Evolutionary conservation across 2,888 invertebrate species (phyloP), one percentile per base, ranked within the genome.

Genomic region (Nomada hirtipes): DNA sequence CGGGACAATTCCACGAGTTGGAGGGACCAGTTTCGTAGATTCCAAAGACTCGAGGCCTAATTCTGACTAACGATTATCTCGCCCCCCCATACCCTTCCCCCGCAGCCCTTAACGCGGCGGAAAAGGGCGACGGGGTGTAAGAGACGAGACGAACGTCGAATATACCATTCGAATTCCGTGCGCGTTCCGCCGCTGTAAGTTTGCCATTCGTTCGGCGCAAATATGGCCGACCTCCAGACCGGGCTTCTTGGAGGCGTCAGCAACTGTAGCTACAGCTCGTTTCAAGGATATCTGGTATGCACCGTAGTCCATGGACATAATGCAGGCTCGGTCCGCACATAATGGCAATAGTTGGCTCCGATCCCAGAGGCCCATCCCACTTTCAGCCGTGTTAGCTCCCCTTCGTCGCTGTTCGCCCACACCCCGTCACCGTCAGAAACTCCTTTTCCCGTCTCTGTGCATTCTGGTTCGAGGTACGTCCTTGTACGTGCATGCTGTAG

Each of bases 281-380:
- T 86, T 90, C 83, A 86, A 88, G 88, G 87, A 83, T 89, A 89
- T 90, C 88, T 85, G 84, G 86, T 86, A 90, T 90, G 87, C 86
- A 72, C 78, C 79, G 77, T 85, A 81, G 87, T 82, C 79, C 67
- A 69, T 77, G 86, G 81, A 84, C 86, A 90, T 90, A 90, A 90
- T 89, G 86, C 86, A 78, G 87, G 74, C 78, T 86, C 72, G 86
- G 83, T 64, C 86, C 87, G 86, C 83, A 84, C 87, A 88, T 91
- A 91, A 91, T 90, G 85, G 84, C 85, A 85, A 91, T 89, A 88
- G 89, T 91, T 91, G 91, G 91, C 91, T 79, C 65, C 69, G 82
- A 85, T 90, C 90, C 91, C 90, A 85, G 84, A 84, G 86, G 79
- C 82, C 82, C 81, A 68, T 69, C 80, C 82, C 79, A 76, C 82